phyloP scores from a whole-genome alignment of 2,797 vertebrate species.

The Falco berigora region DNA sequence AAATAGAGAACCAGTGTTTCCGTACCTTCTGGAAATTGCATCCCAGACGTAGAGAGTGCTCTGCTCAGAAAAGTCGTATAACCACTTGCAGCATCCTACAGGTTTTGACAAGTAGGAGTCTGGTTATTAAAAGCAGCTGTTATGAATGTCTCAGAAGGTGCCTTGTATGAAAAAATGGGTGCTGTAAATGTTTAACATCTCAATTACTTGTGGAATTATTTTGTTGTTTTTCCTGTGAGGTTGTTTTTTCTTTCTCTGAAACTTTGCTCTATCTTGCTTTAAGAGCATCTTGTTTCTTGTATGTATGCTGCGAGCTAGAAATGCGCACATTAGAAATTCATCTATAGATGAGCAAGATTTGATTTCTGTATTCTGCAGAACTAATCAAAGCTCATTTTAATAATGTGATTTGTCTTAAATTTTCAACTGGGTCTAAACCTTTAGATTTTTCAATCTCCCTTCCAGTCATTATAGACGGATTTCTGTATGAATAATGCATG shows the following conservation, averaged over 20 bases:
- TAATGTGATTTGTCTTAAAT: constrained; percentile 40
- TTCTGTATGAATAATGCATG: constrained; percentile 41
- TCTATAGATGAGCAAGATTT: neutral
- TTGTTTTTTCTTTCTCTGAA: neutral
- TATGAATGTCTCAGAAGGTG: neutral
- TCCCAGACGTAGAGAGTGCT: neutral
- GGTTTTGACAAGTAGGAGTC: neutral
- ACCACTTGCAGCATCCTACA: neutral
- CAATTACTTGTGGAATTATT: neutral
- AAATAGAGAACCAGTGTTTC: neutral
- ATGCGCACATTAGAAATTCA: neutral
- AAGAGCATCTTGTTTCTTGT: neutral
- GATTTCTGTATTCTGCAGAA: constrained; percentile 6
- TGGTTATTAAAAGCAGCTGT: neutral
- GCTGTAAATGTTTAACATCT: neutral
- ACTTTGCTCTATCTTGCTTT: neutral
- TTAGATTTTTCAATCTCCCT: constrained; percentile 1
- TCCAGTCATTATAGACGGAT: neutral
- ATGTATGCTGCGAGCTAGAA: neutral
- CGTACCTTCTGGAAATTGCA: neutral
- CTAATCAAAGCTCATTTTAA: constrained; percentile 26
- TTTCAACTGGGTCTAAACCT: neutral
- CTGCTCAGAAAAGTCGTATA: neutral
- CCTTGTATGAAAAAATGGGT: neutral
- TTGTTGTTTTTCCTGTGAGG: neutral